Base-by-base conservation (phyloP, 2,797 vertebrate genomes). In the Siniperca undulata region DNA sequence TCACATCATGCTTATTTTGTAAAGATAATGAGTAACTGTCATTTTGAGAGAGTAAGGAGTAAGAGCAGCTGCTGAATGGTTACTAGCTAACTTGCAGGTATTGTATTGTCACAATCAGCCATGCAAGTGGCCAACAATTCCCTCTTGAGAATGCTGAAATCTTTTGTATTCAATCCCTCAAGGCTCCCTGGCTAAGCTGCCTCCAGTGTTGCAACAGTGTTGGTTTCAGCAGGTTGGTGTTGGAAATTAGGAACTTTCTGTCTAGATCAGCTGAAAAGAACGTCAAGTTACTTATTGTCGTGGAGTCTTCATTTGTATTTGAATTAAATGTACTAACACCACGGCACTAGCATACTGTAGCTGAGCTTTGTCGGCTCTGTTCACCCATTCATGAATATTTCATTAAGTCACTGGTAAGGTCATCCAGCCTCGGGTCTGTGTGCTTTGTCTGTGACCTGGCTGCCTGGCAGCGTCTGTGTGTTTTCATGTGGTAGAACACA, bases 301-400 rank as follows among this genome's bases (percentile, higher is more conserved):
- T 19, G 46, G 46, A 52, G 19, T 20, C 48, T 52, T 50, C 0
- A 1, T 34, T 61, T 50, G n/a, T 62, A 30, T 70, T 56, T 69
- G 2, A 53, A 27, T 66, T 2, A 67, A 62, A 24, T 27, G 38
- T 48, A 42, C 36, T n/a, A 20, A 44, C 22, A 36, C 46, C 6
- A 17, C 9, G 14, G 34, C 40, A 44, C 19, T 19, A 42, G 30
- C 36, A 38, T 20, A 40, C 20, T 69, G 6, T 55, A 78, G 50
- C 79, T 68, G 48, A 68, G 72, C 68, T 60, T 50, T 30, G 64
- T 78, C 2, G 7, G 27, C 76, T 84, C 17, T 56, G 11, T 68
- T 89, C 62, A 53, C 59, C 36, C 38, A 20, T 61, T 86, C 61
- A 73, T 91, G 38, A 85, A 92, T 92, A 84, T 86, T 93, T 91